Evolutionary conservation across 2,113 vertebrate genomes (phyloP).

Genomic region (Platichthys flesus): DNA sequence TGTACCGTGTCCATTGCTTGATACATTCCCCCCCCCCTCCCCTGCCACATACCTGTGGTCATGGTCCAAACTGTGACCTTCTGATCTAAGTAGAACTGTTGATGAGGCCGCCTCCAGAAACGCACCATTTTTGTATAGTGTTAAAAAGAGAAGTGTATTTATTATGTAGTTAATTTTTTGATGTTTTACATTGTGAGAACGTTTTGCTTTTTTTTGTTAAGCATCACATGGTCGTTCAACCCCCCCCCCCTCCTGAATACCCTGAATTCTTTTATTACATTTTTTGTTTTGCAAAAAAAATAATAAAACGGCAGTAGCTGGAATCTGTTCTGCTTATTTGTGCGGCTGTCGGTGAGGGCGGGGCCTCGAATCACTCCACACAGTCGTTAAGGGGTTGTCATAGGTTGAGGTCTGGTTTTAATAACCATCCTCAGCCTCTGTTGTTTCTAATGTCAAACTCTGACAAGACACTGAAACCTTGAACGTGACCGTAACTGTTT

Average conservation of each 20-base stretch:
- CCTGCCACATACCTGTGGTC: constrained; percentile 9
- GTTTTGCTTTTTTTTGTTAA: constrained; percentile 43
- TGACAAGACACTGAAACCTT: background rate
- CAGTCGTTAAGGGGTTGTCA: background rate
- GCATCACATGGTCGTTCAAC: constrained; percentile 23
- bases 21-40: constrained; percentile 58
- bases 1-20: constrained; percentile 60
- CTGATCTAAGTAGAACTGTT: constrained; percentile 43
- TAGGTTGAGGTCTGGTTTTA: background rate
- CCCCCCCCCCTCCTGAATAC: background rate
- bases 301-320: constrained; percentile 44
- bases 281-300: constrained; percentile 78
- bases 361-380: background rate
- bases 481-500: background rate
- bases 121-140: constrained; percentile 65
- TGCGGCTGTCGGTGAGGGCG: background rate
- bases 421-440: background rate
- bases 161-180: constrained; percentile 63
- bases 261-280: constrained; percentile 66
- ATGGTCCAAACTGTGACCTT: constrained; percentile 26
- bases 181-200: constrained; percentile 42
- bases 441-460: background rate
- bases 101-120: constrained; percentile 16
- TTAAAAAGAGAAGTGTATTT: constrained; percentile 71
- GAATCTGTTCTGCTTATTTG: constrained; percentile 10